phyloP scores from a whole-genome alignment of 2,888 invertebrate species.

The Patella pellucida region DNA sequence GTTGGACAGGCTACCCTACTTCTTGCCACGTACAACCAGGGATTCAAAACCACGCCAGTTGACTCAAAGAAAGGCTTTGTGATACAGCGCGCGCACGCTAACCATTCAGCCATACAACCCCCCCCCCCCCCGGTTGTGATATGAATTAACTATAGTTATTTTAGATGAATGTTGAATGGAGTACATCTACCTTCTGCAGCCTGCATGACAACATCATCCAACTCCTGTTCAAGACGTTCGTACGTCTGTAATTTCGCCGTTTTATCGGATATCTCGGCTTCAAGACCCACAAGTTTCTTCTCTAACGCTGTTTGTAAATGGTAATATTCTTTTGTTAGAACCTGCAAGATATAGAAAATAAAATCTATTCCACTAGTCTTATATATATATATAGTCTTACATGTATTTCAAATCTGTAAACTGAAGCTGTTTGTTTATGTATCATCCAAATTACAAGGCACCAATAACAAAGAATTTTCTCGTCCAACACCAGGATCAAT shows the following conservation, averaged over 20 bases:
- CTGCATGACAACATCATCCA: slow-evolving; percentile 71
- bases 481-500: no score
- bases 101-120: no score
- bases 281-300: slow-evolving; percentile 64
- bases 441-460: not conserved
- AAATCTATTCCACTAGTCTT: no score
- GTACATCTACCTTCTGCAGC: slow-evolving; percentile 67
- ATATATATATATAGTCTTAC: no score
- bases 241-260: slow-evolving; percentile 64
- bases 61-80: no score
- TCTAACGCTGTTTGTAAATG: slow-evolving; percentile 63
- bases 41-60: no score
- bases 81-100: no score
- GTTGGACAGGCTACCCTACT: no score
- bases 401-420: not conserved
- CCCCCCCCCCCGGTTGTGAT: no score
- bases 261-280: slow-evolving; percentile 62
- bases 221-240: slow-evolving; percentile 69
- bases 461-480: no score
- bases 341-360: slow-evolving; percentile 38
- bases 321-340: slow-evolving; percentile 70
- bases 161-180: not conserved
- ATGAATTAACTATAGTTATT: no score
- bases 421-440: not conserved
- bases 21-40: no score